These are phyloP conservation scores for Drosophila tani DNA, from an alignment of 1,140 invertebrate genomes.

Conservation along the genomic window DNA sequence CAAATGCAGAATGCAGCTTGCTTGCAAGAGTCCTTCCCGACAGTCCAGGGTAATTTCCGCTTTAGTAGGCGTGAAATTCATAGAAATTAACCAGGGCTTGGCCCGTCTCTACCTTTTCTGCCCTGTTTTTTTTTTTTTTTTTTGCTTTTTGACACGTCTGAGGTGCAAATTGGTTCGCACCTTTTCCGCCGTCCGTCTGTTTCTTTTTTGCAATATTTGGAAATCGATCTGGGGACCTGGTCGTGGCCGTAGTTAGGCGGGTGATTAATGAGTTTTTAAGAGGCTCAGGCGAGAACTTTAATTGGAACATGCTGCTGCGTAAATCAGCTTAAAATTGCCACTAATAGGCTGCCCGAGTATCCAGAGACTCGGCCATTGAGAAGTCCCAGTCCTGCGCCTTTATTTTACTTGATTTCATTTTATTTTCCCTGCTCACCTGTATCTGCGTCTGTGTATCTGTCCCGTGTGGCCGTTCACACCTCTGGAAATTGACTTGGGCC, in stretches of 20 bases:
- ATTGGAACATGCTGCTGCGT: slow-evolving; percentile 83
- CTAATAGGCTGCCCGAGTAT: slow-evolving; percentile 70
- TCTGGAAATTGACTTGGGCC: slow-evolving; percentile 9
- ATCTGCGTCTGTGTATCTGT: slow-evolving; percentile 13
- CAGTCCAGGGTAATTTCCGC: slow-evolving; percentile 26
- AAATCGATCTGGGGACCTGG: slow-evolving; percentile 72
- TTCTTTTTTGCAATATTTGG: slow-evolving; percentile 68
- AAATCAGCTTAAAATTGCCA: slow-evolving; percentile 84
- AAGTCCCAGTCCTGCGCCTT: slow-evolving; percentile 2
- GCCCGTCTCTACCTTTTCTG: slow-evolving; percentile 5
- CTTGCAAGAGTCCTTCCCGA: slow-evolving; percentile 12
- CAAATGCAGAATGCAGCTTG: slow-evolving; percentile 43
- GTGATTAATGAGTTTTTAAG: slow-evolving; percentile 85
- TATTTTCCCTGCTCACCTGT: slow-evolving; percentile 2
- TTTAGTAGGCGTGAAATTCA: slow-evolving; percentile 78
- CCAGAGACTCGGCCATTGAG: slow-evolving; percentile 19
- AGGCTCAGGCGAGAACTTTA: slow-evolving; percentile 80
- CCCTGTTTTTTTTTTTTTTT: not conserved
- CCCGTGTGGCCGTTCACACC: slow-evolving; percentile 64
- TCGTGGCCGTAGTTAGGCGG: slow-evolving; percentile 73
- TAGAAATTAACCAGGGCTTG: slow-evolving; percentile 68
- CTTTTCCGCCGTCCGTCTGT: slow-evolving; percentile 46
- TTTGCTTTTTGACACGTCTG: slow-evolving; percentile 63
- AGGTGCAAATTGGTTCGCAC: slow-evolving; percentile 83
- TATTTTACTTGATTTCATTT: not conserved